phyloP scores from a whole-genome alignment of 1,140 invertebrate genomes.

The Cardiocondyla obscurior region DNA sequence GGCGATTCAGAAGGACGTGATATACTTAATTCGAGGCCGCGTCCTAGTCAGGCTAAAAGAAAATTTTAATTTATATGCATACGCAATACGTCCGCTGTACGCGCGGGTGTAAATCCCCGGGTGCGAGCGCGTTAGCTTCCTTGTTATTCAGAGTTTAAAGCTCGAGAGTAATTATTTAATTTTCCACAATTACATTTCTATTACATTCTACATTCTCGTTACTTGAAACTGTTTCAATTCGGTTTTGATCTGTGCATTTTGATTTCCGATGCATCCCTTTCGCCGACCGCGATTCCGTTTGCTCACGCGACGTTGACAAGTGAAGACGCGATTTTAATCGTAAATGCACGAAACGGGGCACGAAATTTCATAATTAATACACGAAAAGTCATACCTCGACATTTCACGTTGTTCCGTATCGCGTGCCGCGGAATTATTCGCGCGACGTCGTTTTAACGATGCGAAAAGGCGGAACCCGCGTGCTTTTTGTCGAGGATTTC shows the following conservation, averaged over 20 bases:
- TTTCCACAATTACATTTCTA: no score
- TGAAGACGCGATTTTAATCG: not conserved
- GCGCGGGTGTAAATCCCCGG: no score
- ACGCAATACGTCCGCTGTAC: not conserved
- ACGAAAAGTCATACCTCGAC: not conserved
- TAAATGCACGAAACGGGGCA: not conserved
- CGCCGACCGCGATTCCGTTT: slow-evolving; percentile 63
- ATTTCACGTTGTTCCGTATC: not conserved
- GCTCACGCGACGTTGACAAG: slow-evolving; percentile 7
- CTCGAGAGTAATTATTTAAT: no score
- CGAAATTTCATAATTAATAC: not conserved
- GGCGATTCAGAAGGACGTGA: slow-evolving; percentile 1
- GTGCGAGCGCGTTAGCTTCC: not conserved
- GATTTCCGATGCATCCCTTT: slow-evolving; percentile 65
- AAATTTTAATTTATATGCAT: not conserved
- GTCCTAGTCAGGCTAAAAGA: not conserved
- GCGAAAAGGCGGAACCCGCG: not conserved
- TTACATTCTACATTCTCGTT: no score
- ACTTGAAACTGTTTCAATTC: no score
- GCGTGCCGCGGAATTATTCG: not conserved
- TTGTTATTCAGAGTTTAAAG: not conserved
- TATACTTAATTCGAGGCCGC: not conserved
- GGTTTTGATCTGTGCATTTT: slow-evolving; percentile 65
- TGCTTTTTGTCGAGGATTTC: not conserved
- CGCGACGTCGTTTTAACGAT: not conserved